These are phyloP conservation scores for Sebastes schlegelii DNA, from an alignment of 2,113 vertebrate genomes.

Conservation along the genomic window DNA sequence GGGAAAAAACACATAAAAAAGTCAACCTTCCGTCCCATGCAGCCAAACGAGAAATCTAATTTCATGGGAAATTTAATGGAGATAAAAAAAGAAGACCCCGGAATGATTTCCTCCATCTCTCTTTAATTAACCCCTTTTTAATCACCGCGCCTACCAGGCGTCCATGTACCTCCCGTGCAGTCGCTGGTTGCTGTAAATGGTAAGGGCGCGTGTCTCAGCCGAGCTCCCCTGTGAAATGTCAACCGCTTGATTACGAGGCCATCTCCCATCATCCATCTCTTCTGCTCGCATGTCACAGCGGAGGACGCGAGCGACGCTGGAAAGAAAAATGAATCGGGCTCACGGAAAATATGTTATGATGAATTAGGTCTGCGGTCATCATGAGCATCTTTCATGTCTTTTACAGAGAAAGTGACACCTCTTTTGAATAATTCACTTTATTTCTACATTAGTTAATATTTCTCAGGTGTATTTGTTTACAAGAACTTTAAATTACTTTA, in stretches of 20 bases:
- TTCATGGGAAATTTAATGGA: conserved; percentile 77
- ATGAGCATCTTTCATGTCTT: conserved; percentile 3
- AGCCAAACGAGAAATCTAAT: conserved; percentile 73
- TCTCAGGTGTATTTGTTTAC: too few species aligned
- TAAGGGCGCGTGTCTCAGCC: conserved; percentile 35
- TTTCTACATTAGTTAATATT: background rate
- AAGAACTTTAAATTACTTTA: too few species aligned
- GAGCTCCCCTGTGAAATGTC: conserved; percentile 68
- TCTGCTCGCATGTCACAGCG: conserved; percentile 3
- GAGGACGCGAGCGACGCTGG: fast-evolving
- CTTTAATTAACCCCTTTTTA: conserved; percentile 79
- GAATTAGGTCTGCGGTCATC: conserved; percentile 10
- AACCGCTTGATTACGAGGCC: conserved; percentile 43
- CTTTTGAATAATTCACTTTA: conserved; percentile 25
- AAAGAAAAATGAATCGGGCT: background rate
- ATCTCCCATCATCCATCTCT: conserved; percentile 48
- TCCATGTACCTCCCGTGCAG: conserved; percentile 30
- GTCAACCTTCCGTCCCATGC: conserved; percentile 35
- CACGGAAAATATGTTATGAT: conserved; percentile 24
- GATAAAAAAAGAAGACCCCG: background rate
- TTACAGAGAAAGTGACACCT: conserved; percentile 25
- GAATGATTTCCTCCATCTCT: conserved; percentile 64
- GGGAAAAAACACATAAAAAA: conserved; percentile 4
- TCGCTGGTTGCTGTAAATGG: conserved; percentile 43
- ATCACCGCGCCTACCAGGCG: conserved; percentile 56